Conservation (phyloP, 2,888 invertebrate species). For the Ophion ellenae region DNA sequence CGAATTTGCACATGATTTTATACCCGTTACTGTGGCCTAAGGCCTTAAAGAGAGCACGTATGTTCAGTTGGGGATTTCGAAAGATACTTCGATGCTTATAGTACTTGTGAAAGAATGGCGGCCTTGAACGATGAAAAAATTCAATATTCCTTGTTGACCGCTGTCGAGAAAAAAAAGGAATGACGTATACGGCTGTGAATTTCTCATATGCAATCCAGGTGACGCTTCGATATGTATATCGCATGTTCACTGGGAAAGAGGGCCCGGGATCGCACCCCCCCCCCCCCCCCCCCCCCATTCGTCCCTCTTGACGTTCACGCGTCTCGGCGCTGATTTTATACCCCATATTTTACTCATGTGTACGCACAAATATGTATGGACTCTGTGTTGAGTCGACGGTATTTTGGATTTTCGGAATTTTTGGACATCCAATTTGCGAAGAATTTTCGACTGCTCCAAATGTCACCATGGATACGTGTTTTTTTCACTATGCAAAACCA, state of each 20-base stretch:
- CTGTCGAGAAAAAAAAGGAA: conserved; percentile 26
- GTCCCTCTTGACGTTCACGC: neutral
- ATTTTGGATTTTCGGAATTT: neutral
- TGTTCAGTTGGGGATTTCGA: neutral
- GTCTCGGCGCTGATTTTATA: conserved; percentile 69
- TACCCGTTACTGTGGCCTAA: no score
- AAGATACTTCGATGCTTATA: conserved; percentile 41
- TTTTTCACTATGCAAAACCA: neutral
- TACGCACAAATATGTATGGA: neutral
- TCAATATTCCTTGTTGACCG: conserved; percentile 38
- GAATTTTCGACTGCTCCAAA: neutral
- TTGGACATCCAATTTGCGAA: neutral
- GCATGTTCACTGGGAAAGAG: conserved; percentile 62
- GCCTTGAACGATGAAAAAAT: conserved; percentile 46
- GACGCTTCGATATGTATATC: conserved; percentile 10
- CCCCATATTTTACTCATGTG: neutral
- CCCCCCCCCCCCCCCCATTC: no score
- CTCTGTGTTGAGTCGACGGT: neutral
- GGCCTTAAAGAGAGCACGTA: conserved; percentile 7
- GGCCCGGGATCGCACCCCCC: conserved; percentile 36
- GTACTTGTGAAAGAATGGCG: conserved; percentile 40
- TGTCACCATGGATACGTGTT: neutral
- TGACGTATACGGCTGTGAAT: conserved; percentile 62
- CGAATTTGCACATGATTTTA: no score
- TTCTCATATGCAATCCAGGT: conserved; percentile 41